Base-by-base conservation (phyloP, 35 echinoderm and acorn worm species). In the Anneissia japonica region DNA sequence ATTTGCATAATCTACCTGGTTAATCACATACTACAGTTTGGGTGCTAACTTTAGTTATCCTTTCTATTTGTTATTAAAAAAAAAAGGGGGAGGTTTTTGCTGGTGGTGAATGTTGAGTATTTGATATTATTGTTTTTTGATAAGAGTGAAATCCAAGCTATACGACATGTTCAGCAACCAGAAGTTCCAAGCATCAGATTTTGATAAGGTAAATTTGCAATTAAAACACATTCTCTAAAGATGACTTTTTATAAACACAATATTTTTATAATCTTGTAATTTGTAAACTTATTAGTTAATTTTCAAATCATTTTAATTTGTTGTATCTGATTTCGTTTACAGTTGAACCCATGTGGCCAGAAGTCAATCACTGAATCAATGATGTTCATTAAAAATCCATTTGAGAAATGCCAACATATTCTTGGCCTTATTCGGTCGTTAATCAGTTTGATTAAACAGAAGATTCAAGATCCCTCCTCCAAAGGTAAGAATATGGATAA, bases 141-240 rank as follows among this genome's bases (percentile, higher is more conserved):
- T 29, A 51, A 95, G 96, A 86, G 96, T 99, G 17, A 99, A 99
- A 40, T 86, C 91, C 32, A 91, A 80, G 55, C 77, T 99, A 32
- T 99, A 85, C 76, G 89, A 94, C n/a, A 34, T 55, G 41, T 92
- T 99, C 39, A 90, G 40, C 41, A 88, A 99, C 45, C 40, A 80
- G 36, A 77, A 74, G 16, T 89, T 99, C 31, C 64, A 82, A 78
- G 82, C 91, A 38, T 87, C 83, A 72, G 92, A 94, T 32, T 87
- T 88, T 19, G 41, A 90, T 46, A 90, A 94, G 89, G 96, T 99
- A 86, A 75, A 85, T n/a, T n/a, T n/a, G 51, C 51, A 64, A 64
- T 28, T 64, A 14, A 28, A 13, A 14, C 28, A 64, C 12, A 13
- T 64, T 14, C 28, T n/a, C 12, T 64, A 64, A 64, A 64, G n/a